These are phyloP conservation scores for Brachyrhaphis roseni DNA, from an alignment of 2,797 vertebrate species.

Conservation along the genomic window DNA sequence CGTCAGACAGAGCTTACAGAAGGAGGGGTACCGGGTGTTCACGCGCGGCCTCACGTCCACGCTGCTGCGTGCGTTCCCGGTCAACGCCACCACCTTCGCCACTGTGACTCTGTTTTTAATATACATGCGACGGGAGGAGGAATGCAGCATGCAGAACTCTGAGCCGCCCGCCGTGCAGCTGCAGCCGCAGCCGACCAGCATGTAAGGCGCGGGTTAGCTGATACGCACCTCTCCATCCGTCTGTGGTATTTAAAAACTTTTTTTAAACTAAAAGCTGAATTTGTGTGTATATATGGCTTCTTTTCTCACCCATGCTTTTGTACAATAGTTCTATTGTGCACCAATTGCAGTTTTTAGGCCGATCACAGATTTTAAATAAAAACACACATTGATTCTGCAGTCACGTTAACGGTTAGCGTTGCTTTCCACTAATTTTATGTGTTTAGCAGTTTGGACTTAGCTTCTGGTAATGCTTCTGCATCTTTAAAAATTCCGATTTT, in stretches of 20 bases:
- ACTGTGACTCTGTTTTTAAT: constrained; percentile 93
- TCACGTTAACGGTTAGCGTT: no score
- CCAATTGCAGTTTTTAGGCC: no score
- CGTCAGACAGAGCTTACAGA: constrained; percentile 86
- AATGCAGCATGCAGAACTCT: constrained; percentile 75
- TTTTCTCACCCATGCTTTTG: constrained; percentile 53
- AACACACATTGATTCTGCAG: no score
- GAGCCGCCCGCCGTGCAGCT: constrained; percentile 81
- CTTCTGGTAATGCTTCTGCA: no score
- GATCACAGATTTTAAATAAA: no score
- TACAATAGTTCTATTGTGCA: constrained; percentile 30
- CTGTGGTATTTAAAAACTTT: constrained; percentile 65
- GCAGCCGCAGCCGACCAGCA: constrained; percentile 79
- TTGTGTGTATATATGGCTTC: constrained; percentile 62
- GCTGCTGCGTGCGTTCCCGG: constrained; percentile 93
- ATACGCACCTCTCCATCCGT: constrained; percentile 31
- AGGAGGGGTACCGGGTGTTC: constrained; percentile 93
- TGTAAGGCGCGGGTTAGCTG: constrained; percentile 53
- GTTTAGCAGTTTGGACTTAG: no score
- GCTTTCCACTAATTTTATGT: no score
- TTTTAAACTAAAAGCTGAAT: constrained; percentile 58
- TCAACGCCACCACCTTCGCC: constrained; percentile 96
- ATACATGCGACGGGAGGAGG: constrained; percentile 85
- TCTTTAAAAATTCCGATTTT: no score
- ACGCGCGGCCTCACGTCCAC: constrained; percentile 94